Evolutionary conservation across 1,140 invertebrate genomes (phyloP).

Genomic region (Drosophila punjabiensis): DNA sequence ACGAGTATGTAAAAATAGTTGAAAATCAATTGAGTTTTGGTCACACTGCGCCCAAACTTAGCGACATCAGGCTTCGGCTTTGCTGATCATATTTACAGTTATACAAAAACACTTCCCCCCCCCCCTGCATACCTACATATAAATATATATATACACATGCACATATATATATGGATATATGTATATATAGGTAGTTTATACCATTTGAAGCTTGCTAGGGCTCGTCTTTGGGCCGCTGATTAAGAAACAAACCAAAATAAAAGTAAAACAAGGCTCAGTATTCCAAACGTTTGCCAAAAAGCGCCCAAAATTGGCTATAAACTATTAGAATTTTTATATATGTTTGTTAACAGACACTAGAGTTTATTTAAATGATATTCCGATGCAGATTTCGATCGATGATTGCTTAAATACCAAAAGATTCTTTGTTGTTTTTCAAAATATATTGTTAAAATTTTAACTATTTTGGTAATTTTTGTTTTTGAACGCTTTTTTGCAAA

Average conservation of each 20-base stretch:
- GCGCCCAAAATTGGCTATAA: neutral
- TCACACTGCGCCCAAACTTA: slow-evolving; percentile 50
- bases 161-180: slow-evolving; percentile 38
- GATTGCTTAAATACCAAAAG: neutral
- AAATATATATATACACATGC: slow-evolving; percentile 47
- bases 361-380: neutral
- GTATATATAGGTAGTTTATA: slow-evolving; percentile 51
- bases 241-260: slow-evolving; percentile 16
- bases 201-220: slow-evolving; percentile 49
- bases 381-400: neutral
- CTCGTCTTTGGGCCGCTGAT: slow-evolving; percentile 57
- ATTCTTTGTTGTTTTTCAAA: neutral
- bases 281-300: neutral
- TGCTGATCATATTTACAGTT: slow-evolving; percentile 57
- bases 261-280: slow-evolving; percentile 1
- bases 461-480: neutral
- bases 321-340: neutral
- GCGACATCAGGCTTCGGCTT: slow-evolving; percentile 42
- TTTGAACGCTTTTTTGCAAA: neutral
- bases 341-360: too few species aligned
- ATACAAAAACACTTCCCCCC: slow-evolving; percentile 36
- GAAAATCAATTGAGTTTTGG: slow-evolving; percentile 61
- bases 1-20: slow-evolving; percentile 45
- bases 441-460: neutral
- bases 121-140: slow-evolving; percentile 19